Evolutionary conservation across 2,888 invertebrate genomes (phyloP), one percentile per base, ranked within the genome.

Genomic region (Cryptophagus acutangulus): DNA sequence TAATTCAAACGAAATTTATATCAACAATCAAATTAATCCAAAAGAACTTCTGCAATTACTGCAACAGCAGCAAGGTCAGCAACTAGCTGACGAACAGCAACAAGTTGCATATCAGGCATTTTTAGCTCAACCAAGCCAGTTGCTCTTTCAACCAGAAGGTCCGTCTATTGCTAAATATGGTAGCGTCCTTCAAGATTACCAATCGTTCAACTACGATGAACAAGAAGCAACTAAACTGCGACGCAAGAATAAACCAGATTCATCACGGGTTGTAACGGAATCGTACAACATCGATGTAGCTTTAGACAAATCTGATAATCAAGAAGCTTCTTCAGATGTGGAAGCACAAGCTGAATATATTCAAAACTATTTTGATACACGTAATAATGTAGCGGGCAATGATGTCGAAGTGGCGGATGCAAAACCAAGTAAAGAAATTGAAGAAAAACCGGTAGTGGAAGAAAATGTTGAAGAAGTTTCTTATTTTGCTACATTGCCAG

Each of bases 401-500:
- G 52, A 56, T 15, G 52, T 60, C 9, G 59, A 62, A 45, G n/a
- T n/a, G n/a, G 51, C 59, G 6, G 61, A 62, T 14, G 54, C 56
- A 3, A 52, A 54, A 45, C 44, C 52, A 1, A 49, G 50, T 29
- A 33, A 34, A n/a, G 3, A 44, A 24, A 29, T 18, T 13, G n/a
- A n/a, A n/a, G n/a, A n/a, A n/a, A n/a, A 13, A 5, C 8, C 28
- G 29, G 15, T 37, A 24, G 16, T 20, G 12, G 30, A 34, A 14
- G 43, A 47, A 14, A 33, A 50, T 18, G 9, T 41, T 24, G 18
- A 36, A 17, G 25, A 42, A 14, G 65, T 60, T 2, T 40, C 52
- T 5, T 65, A 76, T 49, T 82, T 77, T 51, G 73, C 81, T 1
- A 75, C 78, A 1, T 65, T 82, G 17, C 79, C 81, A 9, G 81